Conservation (phyloP, 2,888 invertebrate genomes). For the Kuschelorhynchus macadamiae region DNA sequence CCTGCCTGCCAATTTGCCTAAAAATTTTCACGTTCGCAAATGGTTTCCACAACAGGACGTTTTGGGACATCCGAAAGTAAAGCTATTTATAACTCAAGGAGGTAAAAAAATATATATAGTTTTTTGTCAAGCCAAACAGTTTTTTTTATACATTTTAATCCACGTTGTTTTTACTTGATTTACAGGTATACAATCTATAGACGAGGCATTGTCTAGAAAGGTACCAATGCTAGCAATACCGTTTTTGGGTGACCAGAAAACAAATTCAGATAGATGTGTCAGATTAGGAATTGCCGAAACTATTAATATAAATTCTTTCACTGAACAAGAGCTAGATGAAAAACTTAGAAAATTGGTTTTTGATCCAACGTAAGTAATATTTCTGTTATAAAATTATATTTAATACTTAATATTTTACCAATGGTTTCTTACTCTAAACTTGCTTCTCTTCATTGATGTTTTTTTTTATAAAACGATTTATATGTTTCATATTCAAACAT, state of each 20-base stretch:
- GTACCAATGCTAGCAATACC: slow-evolving; percentile 59
- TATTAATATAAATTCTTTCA: slow-evolving; percentile 53
- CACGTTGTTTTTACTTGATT: too few relatives aligned
- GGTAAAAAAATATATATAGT: too few relatives aligned
- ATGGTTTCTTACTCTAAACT: too few relatives aligned
- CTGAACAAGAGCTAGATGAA: slow-evolving; percentile 54
- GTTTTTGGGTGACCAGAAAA: slow-evolving; percentile 58
- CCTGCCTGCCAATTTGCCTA: slow-evolving; percentile 57
- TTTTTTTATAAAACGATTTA: too few relatives aligned
- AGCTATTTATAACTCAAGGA: slow-evolving; percentile 59
- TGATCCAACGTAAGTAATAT: slow-evolving; percentile 57
- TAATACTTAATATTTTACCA: too few relatives aligned
- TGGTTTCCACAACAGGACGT: slow-evolving; percentile 68
- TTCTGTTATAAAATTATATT: too few relatives aligned
- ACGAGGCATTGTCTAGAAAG: slow-evolving; percentile 56
- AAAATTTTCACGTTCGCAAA: slow-evolving; percentile 65
- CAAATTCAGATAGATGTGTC: slow-evolving; percentile 55
- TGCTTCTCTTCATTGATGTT: too few relatives aligned
- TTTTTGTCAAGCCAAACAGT: too few relatives aligned
- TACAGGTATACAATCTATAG: slow-evolving; percentile 55
- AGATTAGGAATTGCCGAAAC: slow-evolving; percentile 53
- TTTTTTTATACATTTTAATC: too few relatives aligned
- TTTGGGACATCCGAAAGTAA: slow-evolving; percentile 59
- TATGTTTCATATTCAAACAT: too few relatives aligned
- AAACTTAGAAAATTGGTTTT: slow-evolving; percentile 55